A percentile compares a stretch with the other conserved stretches of the same genome.
phyloP scores from a whole-genome alignment of 2,888 invertebrate genomes.

The Phorcus lineatus region DNA sequence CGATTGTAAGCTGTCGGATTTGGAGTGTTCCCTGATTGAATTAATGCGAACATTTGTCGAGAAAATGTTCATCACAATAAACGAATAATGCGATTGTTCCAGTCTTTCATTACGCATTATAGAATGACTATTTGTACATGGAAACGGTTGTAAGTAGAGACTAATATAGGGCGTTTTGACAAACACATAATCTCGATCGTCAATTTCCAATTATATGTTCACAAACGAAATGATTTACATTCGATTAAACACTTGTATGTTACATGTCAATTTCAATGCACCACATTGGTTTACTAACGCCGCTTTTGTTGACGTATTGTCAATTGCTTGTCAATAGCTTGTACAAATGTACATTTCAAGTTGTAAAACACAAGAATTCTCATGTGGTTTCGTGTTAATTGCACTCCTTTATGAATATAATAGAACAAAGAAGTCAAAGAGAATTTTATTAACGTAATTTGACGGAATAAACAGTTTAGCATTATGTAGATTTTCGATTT shows the following conservation, averaged over 20 bases:
- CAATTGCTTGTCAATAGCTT: no score
- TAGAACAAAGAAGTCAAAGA: no score
- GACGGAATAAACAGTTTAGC: no score
- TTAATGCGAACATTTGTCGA: slow-evolving; percentile 8
- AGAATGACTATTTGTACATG: no score
- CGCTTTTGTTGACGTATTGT: not conserved
- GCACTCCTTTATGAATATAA: no score
- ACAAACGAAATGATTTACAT: not conserved
- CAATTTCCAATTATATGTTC: not conserved
- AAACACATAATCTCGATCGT: not conserved
- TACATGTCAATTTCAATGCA: not conserved
- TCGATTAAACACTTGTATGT: not conserved
- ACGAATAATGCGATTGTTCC: no score
- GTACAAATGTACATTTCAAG: no score
- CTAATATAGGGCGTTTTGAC: not conserved
- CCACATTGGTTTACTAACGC: not conserved
- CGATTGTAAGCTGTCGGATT: not conserved
- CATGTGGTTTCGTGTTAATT: no score
- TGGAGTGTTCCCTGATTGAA: not conserved
- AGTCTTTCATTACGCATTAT: not conserved
- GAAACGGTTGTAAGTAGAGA: no score
- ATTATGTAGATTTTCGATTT: no score
- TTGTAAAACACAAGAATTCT: no score
- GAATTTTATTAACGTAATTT: no score
- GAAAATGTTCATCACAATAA: not conserved